Base-by-base conservation (phyloP, 2,888 invertebrate species). In the Lagria hirta region DNA sequence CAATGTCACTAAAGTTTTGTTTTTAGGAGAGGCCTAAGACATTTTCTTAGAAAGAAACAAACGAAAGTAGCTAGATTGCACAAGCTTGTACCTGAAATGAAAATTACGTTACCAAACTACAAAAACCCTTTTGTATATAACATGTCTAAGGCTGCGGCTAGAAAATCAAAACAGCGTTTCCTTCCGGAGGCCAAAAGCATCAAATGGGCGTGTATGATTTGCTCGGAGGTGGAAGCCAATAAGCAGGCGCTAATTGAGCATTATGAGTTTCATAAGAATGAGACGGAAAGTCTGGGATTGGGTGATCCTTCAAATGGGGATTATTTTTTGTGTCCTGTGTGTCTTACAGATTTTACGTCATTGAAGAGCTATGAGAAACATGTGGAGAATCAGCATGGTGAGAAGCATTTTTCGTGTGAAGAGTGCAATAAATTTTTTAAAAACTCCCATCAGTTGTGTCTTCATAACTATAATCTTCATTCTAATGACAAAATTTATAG, bases 381-480 rank as follows among this genome's bases (percentile, higher is more conserved):
- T 36, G 55, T 63, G 1, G 64, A 64, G 38, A 51, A 51, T 4
- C 55, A 61, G 14, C 64, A 64, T 42, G 57, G 52, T 3, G 60
- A 58, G 27, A 54, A 51, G 16, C 49, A 52, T 8, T 81, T 78
- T 48, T 76, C 76, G 0, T 71, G 71, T 43, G 49, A 59, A 3
- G 51, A 56, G 8, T 71, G 71, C 42, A 46, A 59, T 15, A 54
- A 62, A 18, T 58, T 53, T 24, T 70, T 69, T 47, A 61, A 64
- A 16, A 62, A 62, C 16, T 55, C 66, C 2, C 67, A 68, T 45
- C 65, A 68, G 24, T 64, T 62, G 41, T 61, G 64, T 3, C 57
- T 58, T 8, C 71, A 71, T 48, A 58, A 60, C 37, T 55, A 54
- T 17, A 60, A 52, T 7, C 26, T 38, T 7, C 71, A 71, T 36